These are phyloP conservation scores for Hetaerina americana DNA, from an alignment of 1,140 invertebrate genomes.

Conservation along the genomic window DNA sequence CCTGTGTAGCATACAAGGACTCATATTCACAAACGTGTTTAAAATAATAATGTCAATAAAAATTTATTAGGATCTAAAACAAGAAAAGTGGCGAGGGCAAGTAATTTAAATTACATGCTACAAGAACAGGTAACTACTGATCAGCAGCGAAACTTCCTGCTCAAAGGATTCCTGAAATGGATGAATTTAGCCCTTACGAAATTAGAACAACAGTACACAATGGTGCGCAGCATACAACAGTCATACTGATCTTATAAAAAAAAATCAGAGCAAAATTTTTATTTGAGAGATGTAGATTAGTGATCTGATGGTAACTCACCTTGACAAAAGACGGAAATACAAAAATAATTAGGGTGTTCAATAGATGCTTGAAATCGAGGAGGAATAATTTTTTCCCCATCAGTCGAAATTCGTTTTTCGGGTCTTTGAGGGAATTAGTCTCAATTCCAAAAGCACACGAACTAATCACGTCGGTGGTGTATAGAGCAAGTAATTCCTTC, in stretches of 20 bases:
- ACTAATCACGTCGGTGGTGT: slow-evolving; percentile 41
- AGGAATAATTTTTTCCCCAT: slow-evolving; percentile 28
- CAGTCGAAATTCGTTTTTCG: slow-evolving; percentile 32
- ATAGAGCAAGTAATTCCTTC: slow-evolving; percentile 31
- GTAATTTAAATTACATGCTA: too few species aligned
- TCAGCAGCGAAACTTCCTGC: background rate
- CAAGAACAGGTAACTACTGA: background rate
- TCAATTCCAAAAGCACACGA: slow-evolving; percentile 41
- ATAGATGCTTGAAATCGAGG: background rate
- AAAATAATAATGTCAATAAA: too few species aligned
- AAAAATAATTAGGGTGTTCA: background rate
- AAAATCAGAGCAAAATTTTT: background rate
- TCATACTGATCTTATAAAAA: background rate
- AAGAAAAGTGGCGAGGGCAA: too few species aligned
- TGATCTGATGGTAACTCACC: background rate
- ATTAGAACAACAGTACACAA: too few species aligned
- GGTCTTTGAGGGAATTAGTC: slow-evolving; percentile 33
- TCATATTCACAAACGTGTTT: too few species aligned
- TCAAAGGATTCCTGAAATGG: background rate
- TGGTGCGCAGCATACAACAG: background rate
- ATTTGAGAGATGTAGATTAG: background rate
- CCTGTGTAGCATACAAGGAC: too few species aligned
- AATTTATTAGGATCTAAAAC: too few species aligned
- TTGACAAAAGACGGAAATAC: background rate
- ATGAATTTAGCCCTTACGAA: background rate